A percentile compares a stretch with the other conserved stretches of the same genome.
Conservation (phyloP, 2,797 vertebrate species). For the Avahi laniger region DNA sequence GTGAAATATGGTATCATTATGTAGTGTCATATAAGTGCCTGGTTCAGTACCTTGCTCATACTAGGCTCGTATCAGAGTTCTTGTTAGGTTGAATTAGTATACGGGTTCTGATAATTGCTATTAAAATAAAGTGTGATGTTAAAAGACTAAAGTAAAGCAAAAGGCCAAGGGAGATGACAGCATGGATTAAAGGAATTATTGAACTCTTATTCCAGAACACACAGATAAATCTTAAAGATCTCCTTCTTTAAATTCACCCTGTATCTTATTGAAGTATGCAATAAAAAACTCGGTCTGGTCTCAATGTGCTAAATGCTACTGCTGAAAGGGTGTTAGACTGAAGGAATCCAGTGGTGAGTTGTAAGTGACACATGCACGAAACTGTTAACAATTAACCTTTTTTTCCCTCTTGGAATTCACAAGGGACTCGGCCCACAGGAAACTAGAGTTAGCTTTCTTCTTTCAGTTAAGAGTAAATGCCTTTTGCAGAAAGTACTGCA, state of each 20-base stretch:
- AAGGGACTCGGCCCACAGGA: slow-evolving; percentile 63
- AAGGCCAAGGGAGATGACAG: slow-evolving; percentile 73
- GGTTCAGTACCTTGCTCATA: neutral
- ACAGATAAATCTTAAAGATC: slow-evolving; percentile 65
- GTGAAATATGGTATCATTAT: slow-evolving; percentile 12
- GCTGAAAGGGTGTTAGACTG: slow-evolving; percentile 78
- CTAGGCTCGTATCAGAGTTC: neutral
- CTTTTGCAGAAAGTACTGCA: slow-evolving; percentile 69
- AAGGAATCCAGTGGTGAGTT: slow-evolving; percentile 77
- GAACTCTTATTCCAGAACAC: slow-evolving; percentile 54
- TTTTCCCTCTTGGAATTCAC: slow-evolving; percentile 65
- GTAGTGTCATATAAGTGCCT: neutral
- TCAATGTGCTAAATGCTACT: slow-evolving; percentile 56
- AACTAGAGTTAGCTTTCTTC: slow-evolving; percentile 52
- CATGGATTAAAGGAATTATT: slow-evolving; percentile 73
- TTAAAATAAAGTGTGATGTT: slow-evolving; percentile 74
- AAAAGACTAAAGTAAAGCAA: slow-evolving; percentile 64
- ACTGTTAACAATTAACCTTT: slow-evolving; percentile 81
- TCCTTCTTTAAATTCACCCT: slow-evolving; percentile 72
- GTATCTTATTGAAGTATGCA: slow-evolving; percentile 73
- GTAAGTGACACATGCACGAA: slow-evolving; percentile 69
- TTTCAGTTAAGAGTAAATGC: slow-evolving; percentile 60
- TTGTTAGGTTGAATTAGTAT: slow-evolving; percentile 43
- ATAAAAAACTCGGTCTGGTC: slow-evolving; percentile 62
- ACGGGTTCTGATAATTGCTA: slow-evolving; percentile 64